Percentiles rank a stretch among this genome's conserved stretches.
Evolutionary conservation across 2,888 invertebrate genomes (phyloP).

Genomic region (Sisyra nigra): DNA sequence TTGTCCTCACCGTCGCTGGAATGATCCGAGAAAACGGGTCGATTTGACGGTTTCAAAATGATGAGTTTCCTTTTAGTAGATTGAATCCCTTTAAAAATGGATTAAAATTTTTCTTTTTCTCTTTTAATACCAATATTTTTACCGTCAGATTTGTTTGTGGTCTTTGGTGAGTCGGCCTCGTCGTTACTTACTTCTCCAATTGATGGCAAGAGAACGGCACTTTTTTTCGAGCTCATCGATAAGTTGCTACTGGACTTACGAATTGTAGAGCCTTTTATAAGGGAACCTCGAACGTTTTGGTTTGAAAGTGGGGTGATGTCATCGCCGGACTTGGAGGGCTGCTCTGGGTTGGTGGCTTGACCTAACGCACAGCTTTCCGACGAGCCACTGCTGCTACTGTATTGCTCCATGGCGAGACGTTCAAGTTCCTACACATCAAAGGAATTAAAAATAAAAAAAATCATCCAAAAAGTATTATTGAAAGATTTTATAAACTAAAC

Average conservation of each 20-base stretch:
- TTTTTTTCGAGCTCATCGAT: slow-evolving; percentile 2
- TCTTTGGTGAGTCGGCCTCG: slow-evolving; percentile 1
- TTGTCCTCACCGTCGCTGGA: slow-evolving; percentile 3
- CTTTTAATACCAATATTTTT: no score
- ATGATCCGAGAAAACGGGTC: not conserved
- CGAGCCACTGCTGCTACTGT: slow-evolving; percentile 3
- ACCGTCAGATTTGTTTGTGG: not conserved
- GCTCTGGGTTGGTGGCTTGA: no score
- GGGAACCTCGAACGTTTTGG: no score
- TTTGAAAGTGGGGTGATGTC: no score
- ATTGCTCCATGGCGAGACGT: slow-evolving; percentile 5
- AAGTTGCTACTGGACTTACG: slow-evolving; percentile 1
- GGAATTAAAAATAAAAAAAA: not conserved
- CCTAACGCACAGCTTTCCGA: slow-evolving; percentile 1
- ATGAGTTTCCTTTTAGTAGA: not conserved
- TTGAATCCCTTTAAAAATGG: not conserved
- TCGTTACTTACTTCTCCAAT: slow-evolving; percentile 4
- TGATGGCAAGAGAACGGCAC: not conserved
- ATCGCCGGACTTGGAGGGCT: no score
- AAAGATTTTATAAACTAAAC: no score
- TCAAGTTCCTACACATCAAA: slow-evolving; percentile 4
- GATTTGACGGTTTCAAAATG: not conserved
- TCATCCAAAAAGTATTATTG: no score
- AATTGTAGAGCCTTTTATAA: not conserved
- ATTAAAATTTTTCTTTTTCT: not conserved